Evolutionary conservation across 2,797 vertebrate genomes (phyloP).

Genomic region (Manis javanica): DNA sequence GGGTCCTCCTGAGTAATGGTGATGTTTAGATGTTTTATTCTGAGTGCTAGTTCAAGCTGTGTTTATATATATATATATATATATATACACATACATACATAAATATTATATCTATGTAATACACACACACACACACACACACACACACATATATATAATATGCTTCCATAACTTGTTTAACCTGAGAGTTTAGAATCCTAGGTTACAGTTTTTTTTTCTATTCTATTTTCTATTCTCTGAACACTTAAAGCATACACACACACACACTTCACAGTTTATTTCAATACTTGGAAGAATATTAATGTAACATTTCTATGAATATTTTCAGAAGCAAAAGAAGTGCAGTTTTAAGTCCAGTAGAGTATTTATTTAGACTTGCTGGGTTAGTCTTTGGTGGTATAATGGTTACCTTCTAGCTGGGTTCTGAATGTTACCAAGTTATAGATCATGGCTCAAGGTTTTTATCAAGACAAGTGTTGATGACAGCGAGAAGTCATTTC

Average conservation of each 20-base stretch:
- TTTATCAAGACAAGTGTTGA: not conserved
- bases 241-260: not conserved
- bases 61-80: not conserved
- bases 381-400: not conserved
- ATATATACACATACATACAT: not conserved
- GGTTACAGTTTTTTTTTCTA: not conserved
- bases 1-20: not conserved
- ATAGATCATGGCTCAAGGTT: not conserved
- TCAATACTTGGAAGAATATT: conserved; percentile 39
- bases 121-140: no score
- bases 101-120: no score
- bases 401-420: not conserved
- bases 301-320: conserved; percentile 20
- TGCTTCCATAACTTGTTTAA: conserved; percentile 16
- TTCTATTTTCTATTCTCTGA: not conserved
- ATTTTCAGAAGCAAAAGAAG: conserved; percentile 39
- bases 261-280: conserved; percentile 5
- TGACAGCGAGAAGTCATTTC: not conserved
- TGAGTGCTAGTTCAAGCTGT: not conserved
- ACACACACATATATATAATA: not conserved
- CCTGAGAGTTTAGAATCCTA: not conserved
- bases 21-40: not conserved
- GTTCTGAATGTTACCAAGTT: not conserved
- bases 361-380: conserved; percentile 7
- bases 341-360: not conserved